Percentiles rank a stretch among this genome's conserved stretches.
Conservation (phyloP, 2,797 vertebrate genomes). For the Gymnodraco acuticeps region DNA sequence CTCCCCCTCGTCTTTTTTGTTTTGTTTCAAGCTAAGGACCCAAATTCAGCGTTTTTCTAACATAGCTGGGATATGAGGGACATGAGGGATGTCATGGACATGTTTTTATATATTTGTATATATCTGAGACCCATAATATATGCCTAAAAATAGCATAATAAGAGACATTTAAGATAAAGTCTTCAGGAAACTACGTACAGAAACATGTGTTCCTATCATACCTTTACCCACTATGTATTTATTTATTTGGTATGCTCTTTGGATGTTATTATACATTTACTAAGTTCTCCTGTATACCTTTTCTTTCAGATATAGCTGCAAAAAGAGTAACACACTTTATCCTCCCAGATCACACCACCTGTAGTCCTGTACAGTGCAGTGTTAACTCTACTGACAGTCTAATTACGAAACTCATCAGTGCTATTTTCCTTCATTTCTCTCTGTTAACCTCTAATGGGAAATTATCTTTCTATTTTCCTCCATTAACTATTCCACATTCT, state of each 20-base stretch:
- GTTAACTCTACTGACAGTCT: neutral
- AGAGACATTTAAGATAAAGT: neutral
- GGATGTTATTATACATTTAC: neutral
- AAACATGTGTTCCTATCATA: too few species aligned
- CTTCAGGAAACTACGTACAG: neutral
- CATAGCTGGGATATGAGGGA: too few species aligned
- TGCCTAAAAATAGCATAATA: too few species aligned
- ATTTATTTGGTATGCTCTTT: too few species aligned
- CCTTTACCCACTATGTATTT: too few species aligned
- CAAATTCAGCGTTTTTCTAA: too few species aligned
- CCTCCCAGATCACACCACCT: neutral
- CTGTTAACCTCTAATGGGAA: neutral
- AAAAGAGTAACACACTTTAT: neutral
- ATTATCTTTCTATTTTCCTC: neutral
- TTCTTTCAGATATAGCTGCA: neutral
- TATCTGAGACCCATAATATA: too few species aligned
- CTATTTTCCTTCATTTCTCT: constrained; percentile 13
- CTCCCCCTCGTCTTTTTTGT: too few species aligned
- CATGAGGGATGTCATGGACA: too few species aligned
- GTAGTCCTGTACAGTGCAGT: neutral
- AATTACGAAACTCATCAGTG: neutral
- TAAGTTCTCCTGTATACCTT: neutral
- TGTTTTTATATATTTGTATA: too few species aligned
- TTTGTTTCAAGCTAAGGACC: too few species aligned
- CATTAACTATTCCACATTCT: neutral